Evolutionary conservation across 2,113 vertebrate species (phyloP), one percentile per base, ranked within the genome.

Genomic region (Formicarius rufipectus): DNA sequence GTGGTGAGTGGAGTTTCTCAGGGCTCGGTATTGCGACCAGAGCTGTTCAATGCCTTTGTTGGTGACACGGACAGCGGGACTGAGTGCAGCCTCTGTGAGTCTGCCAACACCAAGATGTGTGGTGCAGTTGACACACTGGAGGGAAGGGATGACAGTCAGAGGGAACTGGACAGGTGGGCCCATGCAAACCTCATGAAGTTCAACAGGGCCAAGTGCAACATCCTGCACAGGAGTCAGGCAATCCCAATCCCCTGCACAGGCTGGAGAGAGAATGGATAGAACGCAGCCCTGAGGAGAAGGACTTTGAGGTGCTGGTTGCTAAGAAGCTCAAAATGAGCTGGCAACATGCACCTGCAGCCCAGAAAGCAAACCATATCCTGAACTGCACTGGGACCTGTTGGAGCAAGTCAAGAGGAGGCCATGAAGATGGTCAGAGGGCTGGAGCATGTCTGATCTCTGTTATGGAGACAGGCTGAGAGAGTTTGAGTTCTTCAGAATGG

Each of bases 1-100:
- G 31, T 0, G 1, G 44, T 0, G 3, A 73, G 44, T 20, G 66
- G 56, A 3, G 0, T 45, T 69, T 28, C n/a, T 79, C 66, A 55
- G 20, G 40, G 24, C 40, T 47, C 4, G 5, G 24, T 40, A 35
- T 18, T 35, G 49, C 42, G 40, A 49, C 63, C 27, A 39, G 37
- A 3, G 10, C 60, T 62, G 37, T 62, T 39, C 28, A 59, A 60
- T 1, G 21, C 5, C 30, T 55, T 20, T 67, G 28, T 9, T 47
- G 49, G 47, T 40, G 40, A 56, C 35, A 42, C 3, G 7, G 66
- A 25, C 30, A 72, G 24, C 49, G 40, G 62, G 56, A n/a, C 2
- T 40, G 30, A 79, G 39, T 31, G 49, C 35, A 72, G 66, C 24
- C 30, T 56, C 66, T 40, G 40, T 6, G 40, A 28, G 14, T 37